phyloP scores from a whole-genome alignment of 2,888 invertebrate species.

The Nomada fabriciana region DNA sequence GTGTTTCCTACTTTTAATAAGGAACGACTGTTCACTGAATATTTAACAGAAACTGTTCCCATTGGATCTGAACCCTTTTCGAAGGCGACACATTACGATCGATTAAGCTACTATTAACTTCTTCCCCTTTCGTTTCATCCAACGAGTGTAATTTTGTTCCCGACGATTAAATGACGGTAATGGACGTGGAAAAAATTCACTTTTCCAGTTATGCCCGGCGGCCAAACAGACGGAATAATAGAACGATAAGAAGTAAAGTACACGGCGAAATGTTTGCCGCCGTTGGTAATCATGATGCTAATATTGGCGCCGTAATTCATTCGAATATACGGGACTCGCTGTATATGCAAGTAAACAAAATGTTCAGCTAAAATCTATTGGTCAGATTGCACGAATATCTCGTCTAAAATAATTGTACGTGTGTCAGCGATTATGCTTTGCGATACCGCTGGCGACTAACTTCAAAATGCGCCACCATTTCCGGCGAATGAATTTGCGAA shows the following conservation, averaged over 20 bases:
- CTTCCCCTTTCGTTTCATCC: too few species aligned
- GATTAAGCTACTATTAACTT: too few species aligned
- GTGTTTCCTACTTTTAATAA: too few species aligned
- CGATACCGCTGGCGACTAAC: slow-evolving; percentile 33
- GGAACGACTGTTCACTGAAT: too few species aligned
- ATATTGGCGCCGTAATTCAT: slow-evolving; percentile 41
- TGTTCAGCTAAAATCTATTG: slow-evolving; percentile 17
- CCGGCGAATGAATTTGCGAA: slow-evolving; percentile 19
- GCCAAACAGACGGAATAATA: not conserved
- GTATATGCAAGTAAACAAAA: slow-evolving; percentile 34
- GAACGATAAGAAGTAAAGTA: not conserved
- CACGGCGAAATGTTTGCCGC: slow-evolving; percentile 3
- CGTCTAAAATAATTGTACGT: slow-evolving; percentile 30
- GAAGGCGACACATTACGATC: too few species aligned
- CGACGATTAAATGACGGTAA: too few species aligned
- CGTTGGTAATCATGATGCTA: slow-evolving; percentile 12
- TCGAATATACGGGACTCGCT: slow-evolving; percentile 17
- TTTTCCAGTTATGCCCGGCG: not conserved
- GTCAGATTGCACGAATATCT: slow-evolving; percentile 25
- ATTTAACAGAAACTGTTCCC: too few species aligned
- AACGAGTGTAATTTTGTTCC: too few species aligned
- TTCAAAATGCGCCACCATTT: slow-evolving; percentile 1
- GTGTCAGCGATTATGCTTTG: slow-evolving; percentile 15
- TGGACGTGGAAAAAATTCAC: not conserved
- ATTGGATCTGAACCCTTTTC: too few species aligned